These are phyloP conservation scores for Cyprinodon tularosa DNA, from an alignment of 2,113 vertebrate species.

Conservation along the genomic window DNA sequence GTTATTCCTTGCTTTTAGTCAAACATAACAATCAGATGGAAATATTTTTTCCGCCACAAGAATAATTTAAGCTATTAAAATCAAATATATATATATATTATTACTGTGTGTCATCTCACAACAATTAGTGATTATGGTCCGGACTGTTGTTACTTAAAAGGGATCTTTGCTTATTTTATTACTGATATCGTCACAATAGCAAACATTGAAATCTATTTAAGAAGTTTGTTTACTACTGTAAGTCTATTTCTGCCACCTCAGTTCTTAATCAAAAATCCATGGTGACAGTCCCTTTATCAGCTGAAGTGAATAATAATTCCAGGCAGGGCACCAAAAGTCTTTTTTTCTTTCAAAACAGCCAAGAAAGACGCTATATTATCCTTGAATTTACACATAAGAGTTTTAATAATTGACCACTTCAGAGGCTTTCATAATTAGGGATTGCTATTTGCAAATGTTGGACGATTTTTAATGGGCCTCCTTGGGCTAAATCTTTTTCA, in stretches of 20 bases:
- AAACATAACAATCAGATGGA: too few relatives aligned
- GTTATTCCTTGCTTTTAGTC: too few relatives aligned
- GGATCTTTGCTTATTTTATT: not conserved
- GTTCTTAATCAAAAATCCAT: not conserved
- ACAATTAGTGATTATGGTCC: not conserved
- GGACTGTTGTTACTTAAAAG: not conserved
- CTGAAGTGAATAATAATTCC: not conserved
- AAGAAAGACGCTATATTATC: not conserved
- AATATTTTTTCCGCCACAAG: not conserved
- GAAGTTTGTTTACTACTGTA: constrained; percentile 4
- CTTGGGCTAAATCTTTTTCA: constrained; percentile 24
- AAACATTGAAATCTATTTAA: not conserved
- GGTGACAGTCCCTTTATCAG: not conserved
- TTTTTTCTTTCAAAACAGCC: not conserved
- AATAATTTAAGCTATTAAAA: not conserved
- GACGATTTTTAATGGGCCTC: not conserved
- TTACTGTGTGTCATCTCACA: not conserved
- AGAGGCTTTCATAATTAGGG: not conserved
- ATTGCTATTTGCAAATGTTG: not conserved
- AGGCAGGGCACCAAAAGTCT: not conserved
- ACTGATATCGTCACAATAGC: not conserved
- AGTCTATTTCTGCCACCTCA: not conserved
- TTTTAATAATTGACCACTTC: not conserved
- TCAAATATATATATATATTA: not conserved
- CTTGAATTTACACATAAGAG: not conserved